These are phyloP conservation scores for Papilio gigon DNA, from an alignment of 2,888 invertebrate genomes.

Conservation along the genomic window DNA sequence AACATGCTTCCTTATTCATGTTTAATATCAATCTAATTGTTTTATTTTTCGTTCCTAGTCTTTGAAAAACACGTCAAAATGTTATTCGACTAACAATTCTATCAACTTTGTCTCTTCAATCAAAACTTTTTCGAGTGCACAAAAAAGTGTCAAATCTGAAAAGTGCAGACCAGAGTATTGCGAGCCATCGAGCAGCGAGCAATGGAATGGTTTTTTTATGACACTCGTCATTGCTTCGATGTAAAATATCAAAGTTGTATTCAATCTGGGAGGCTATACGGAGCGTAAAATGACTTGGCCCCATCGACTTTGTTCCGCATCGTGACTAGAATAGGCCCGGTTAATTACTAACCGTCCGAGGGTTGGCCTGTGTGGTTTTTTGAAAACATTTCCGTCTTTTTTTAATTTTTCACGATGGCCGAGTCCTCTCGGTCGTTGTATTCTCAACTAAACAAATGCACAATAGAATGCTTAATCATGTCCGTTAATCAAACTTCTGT, in stretches of 20 bases:
- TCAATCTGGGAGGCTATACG: conserved; percentile 52
- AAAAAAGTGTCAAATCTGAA: conserved; percentile 44
- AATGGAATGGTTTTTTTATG: conserved; percentile 53
- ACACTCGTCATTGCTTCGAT: conserved; percentile 47
- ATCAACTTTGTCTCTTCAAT: neutral
- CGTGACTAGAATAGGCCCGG: conserved; percentile 43
- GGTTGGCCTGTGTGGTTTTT: conserved; percentile 35
- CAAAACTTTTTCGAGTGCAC: neutral
- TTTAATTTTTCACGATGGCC: conserved; percentile 34
- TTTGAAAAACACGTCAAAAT: no score
- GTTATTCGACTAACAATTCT: no score
- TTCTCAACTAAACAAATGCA: conserved; percentile 14
- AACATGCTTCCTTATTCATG: neutral
- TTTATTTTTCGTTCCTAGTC: no score
- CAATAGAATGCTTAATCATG: conserved; percentile 34
- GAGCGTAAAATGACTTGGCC: conserved; percentile 53
- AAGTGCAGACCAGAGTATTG: conserved; percentile 43
- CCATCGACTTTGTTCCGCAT: conserved; percentile 42
- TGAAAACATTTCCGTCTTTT: conserved; percentile 31
- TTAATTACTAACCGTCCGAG: conserved; percentile 42
- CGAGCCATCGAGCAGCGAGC: conserved; percentile 52
- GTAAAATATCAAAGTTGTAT: conserved; percentile 57
- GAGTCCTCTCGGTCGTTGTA: conserved; percentile 19
- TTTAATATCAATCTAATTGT: no score
- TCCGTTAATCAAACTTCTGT: conserved; percentile 1